These are phyloP conservation scores for Lithobates sylvaticus DNA, from an alignment of 2,797 vertebrate species.

Conservation along the genomic window DNA sequence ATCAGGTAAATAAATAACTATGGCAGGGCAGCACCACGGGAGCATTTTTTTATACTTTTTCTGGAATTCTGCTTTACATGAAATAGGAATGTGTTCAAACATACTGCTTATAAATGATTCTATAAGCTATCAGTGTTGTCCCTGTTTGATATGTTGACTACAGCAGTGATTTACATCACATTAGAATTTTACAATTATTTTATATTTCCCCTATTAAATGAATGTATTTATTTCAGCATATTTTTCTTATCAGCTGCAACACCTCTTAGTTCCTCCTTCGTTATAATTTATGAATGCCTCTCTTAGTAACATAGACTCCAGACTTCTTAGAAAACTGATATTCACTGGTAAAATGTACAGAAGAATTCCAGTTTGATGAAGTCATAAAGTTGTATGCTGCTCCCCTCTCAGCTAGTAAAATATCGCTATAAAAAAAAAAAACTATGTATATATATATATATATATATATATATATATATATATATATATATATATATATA, in stretches of 20 bases:
- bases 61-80: neutral
- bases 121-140: conserved; percentile 33
- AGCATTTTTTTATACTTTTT: too few relatives aligned
- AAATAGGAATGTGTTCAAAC: conserved; percentile 29
- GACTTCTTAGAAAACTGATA: conserved; percentile 9
- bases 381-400: conserved; percentile 13
- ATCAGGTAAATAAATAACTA: too few relatives aligned
- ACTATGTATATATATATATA: too few relatives aligned
- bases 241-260: conserved; percentile 49
- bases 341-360: neutral
- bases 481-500: too few relatives aligned
- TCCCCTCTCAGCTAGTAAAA: neutral
- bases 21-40: too few relatives aligned
- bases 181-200: conserved; percentile 29
- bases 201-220: conserved; percentile 22
- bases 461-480: neutral
- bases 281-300: conserved; percentile 44
- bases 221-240: conserved; percentile 36
- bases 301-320: conserved; percentile 20
- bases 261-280: conserved; percentile 28
- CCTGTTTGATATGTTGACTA: conserved; percentile 32
- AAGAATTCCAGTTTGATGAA: conserved; percentile 37
- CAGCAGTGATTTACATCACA: conserved; percentile 31
- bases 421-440: too few relatives aligned
- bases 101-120: conserved; percentile 10